These are phyloP conservation scores for Narcine bancroftii DNA, from an alignment of 2,113 vertebrate genomes.

Conservation along the genomic window DNA sequence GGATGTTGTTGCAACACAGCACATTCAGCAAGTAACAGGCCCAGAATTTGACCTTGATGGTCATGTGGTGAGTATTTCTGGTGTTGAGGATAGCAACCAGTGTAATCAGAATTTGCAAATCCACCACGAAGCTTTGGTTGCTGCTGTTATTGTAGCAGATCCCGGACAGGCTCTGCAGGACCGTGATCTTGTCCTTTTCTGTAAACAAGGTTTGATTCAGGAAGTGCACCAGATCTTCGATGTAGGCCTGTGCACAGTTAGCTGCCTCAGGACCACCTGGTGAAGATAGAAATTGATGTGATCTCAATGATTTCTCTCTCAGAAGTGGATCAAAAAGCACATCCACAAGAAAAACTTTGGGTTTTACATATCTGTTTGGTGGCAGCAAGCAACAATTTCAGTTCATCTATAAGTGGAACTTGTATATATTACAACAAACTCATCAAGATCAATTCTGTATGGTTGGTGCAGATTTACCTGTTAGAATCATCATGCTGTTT, in stretches of 20 bases:
- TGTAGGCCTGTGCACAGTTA: constrained; percentile 27
- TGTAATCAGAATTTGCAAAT: constrained; percentile 30
- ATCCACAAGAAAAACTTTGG: too few relatives aligned
- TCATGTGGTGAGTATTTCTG: background rate
- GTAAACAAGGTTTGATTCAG: background rate
- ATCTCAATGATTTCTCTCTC: background rate
- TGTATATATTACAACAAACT: too few relatives aligned
- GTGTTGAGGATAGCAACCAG: rapidly evolving
- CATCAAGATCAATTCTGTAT: background rate
- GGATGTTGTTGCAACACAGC: constrained; percentile 46
- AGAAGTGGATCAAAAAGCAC: background rate
- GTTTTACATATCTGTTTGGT: too few relatives aligned
- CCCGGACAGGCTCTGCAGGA: constrained; percentile 40
- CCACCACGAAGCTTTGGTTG: constrained; percentile 39
- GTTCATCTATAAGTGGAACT: too few relatives aligned
- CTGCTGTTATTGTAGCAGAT: constrained; percentile 44
- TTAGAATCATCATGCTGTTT: background rate
- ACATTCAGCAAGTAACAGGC: constrained; percentile 44
- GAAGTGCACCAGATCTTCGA: constrained; percentile 38
- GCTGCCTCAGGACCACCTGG: constrained; percentile 42
- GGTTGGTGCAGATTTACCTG: too few relatives aligned
- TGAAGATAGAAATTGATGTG: background rate
- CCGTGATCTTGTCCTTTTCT: constrained; percentile 26
- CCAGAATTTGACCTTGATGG: constrained; percentile 42
- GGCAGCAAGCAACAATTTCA: too few relatives aligned